Conservation (phyloP, 2,888 invertebrate genomes). For the Trisateles emortualis region DNA sequence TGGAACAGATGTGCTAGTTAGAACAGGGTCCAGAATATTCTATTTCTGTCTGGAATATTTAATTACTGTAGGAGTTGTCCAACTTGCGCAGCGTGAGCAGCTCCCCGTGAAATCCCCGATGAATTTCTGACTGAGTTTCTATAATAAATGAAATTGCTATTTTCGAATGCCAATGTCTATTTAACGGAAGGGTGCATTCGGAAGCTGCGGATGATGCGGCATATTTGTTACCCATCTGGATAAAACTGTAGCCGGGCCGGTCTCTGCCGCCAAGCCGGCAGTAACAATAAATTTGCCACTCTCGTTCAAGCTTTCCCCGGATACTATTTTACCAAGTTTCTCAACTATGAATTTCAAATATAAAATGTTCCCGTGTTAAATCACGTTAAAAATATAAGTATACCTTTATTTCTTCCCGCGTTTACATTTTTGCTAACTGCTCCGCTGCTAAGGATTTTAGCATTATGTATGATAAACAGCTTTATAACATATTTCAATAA, state of each 20-base stretch:
- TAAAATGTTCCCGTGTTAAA: slow-evolving; percentile 25
- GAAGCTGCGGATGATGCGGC: slow-evolving; percentile 35
- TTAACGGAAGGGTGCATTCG: slow-evolving; percentile 38
- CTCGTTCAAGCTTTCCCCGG: slow-evolving; percentile 36
- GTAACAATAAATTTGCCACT: slow-evolving; percentile 36
- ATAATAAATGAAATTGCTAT: slow-evolving; percentile 31
- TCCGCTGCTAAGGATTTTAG: too few species aligned
- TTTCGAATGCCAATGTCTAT: slow-evolving; percentile 33
- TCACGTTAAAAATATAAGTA: slow-evolving; percentile 32
- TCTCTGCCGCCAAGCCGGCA: slow-evolving; percentile 11
- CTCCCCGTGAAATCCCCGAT: too few species aligned
- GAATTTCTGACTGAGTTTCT: slow-evolving; percentile 16
- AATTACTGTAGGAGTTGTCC: neutral
- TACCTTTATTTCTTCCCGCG: too few species aligned
- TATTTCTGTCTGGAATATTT: neutral
- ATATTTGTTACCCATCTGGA: slow-evolving; percentile 34
- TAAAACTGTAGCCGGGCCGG: slow-evolving; percentile 6
- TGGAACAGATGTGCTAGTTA: neutral
- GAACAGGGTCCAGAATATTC: slow-evolving; percentile 9
- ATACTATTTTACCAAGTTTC: slow-evolving; percentile 37
- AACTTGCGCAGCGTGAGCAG: too few species aligned
- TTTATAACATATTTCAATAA: too few species aligned
- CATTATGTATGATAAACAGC: too few species aligned
- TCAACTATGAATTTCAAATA: slow-evolving; percentile 23
- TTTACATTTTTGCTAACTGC: too few species aligned